Base-by-base conservation (phyloP, 92 coral and sea anemone species). In the Blastomussa wellsi region DNA sequence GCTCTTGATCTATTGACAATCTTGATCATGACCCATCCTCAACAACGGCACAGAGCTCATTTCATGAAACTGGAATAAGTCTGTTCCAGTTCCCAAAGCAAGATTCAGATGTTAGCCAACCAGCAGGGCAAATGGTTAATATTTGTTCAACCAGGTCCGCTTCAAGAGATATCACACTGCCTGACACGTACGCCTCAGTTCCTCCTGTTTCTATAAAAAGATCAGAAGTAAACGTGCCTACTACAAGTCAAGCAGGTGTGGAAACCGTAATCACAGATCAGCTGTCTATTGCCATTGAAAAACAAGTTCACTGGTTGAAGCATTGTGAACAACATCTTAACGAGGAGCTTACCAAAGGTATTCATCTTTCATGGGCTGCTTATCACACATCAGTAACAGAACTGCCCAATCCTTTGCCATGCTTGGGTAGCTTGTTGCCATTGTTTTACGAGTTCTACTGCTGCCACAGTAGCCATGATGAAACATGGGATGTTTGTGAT, bases 11-110 rank as follows among this genome's bases (percentile, higher is more conserved):
- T 6, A 77, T 88, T 8, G 88, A 88, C 64, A 88, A 83, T 57
- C 32, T 83, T 26, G 91, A 88, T 49, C 88, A 88, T 78, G 70
- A 88, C 38, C 91, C 91, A 8, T 73, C 80, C 0, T 88, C 90
- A 6, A 83, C 91, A 24, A 77, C 91, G 8, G 57, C 91, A 39
- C 72, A 78, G 24, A 68, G 85, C 57, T 88, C 91, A 1, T 83
- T 88, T 42, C 91, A 88, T 51, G 88, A 87, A 12, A 82, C 87
- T 31, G 77, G 78, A 19, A 88, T 82, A 48, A 82, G 88, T 82
- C 24, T 88, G 42, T 88, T 83, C 74, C 88, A 88, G 38, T 76
- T 67, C 47, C 91, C 76, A 37, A 57, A 66, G 49, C 76, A 37
- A 69, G 47, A n/a, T n/a, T n/a, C n/a, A n/a, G n/a, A n/a, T n/a